Conservation (phyloP, 2,797 vertebrate species). For the Fratercula arctica region DNA sequence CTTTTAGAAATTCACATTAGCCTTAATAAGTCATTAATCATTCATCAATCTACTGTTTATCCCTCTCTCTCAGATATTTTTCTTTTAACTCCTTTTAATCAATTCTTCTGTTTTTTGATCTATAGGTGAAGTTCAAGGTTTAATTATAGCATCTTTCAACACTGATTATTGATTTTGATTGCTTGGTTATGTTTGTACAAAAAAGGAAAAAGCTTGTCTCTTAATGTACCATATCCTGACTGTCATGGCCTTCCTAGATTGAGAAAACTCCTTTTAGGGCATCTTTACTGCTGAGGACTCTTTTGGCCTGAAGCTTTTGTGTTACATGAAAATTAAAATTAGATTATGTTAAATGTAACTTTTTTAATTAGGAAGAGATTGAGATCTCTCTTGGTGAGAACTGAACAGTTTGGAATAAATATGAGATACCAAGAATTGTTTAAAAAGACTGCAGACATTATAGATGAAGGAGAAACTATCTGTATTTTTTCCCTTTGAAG, state of each 20-base stretch:
- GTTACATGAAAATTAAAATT: conserved; percentile 1
- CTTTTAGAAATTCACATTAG: conserved; percentile 8
- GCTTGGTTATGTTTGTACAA: background rate
- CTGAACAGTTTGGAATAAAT: conserved; percentile 12
- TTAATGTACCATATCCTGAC: background rate
- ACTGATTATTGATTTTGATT: conserved; percentile 42
- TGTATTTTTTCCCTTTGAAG: background rate
- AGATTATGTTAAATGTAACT: background rate
- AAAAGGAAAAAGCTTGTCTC: background rate
- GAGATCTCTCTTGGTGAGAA: background rate
- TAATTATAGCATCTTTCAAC: conserved; percentile 36
- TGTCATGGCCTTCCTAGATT: background rate
- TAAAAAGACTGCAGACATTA: background rate
- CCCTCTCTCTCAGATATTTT: background rate
- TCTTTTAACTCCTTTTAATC: conserved; percentile 22
- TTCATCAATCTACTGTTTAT: background rate
- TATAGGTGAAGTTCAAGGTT: conserved; percentile 21
- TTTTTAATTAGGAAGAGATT: conserved; percentile 30
- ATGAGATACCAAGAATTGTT: background rate
- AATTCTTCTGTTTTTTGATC: background rate
- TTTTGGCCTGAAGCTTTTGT: conserved; percentile 13
- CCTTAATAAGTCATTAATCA: background rate
- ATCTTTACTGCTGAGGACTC: conserved; percentile 22
- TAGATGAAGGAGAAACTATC: background rate
- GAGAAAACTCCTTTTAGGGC: background rate